Percentiles rank a stretch among this genome's conserved stretches.
These are phyloP conservation scores for Hystrix cristata DNA, from an alignment of 2,113 vertebrate genomes.

Conservation along the genomic window DNA sequence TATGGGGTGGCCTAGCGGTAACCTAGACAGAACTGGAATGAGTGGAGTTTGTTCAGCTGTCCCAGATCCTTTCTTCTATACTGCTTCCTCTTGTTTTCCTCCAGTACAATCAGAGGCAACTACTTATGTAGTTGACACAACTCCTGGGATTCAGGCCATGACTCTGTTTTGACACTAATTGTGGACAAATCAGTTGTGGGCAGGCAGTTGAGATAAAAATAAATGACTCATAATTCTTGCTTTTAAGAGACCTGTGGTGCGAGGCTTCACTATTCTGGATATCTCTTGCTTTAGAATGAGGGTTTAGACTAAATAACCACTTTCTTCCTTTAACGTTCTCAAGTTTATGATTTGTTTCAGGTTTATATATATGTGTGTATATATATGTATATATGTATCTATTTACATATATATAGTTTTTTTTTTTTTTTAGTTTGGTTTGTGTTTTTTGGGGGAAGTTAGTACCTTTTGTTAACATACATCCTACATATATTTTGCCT, in stretches of 20 bases:
- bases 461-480: not conserved
- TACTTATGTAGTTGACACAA: not conserved
- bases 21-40: not conserved
- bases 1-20: not conserved
- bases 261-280: not conserved
- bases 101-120: not conserved
- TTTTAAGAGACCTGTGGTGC: not conserved
- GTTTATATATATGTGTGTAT: not conserved
- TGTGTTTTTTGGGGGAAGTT: not conserved
- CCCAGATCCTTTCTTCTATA: not conserved
- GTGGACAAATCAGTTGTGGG: not conserved
- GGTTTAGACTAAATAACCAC: not conserved
- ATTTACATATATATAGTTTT: too few species aligned
- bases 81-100: not conserved
- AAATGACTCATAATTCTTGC: not conserved
- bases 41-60: not conserved
- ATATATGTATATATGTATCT: too few species aligned
- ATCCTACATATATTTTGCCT: not conserved
- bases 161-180: not conserved
- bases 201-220: not conserved
- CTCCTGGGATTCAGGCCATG: not conserved
- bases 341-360: constrained; percentile 31
- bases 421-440: not conserved
- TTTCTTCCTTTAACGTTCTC: not conserved
- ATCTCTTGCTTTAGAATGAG: not conserved